Evolutionary conservation across 37 sponge, comb jelly and placozoan species (phyloP).

Genomic region (Sycon ciliatum): DNA sequence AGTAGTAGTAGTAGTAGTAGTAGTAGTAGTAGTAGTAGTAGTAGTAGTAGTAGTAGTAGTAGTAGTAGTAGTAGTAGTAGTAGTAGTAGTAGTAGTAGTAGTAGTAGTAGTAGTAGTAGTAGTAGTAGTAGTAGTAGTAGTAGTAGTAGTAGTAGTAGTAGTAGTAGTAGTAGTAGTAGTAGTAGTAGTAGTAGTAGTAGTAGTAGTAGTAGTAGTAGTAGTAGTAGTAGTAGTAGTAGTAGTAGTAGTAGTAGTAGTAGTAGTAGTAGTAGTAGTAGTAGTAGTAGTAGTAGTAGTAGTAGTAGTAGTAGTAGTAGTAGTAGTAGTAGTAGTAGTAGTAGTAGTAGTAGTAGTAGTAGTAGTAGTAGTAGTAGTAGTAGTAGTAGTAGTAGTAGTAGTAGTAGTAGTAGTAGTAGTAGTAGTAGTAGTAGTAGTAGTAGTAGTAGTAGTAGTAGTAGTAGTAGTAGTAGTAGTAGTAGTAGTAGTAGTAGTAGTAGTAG

Average conservation of each 20-base stretch:
- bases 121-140: conserved; percentile 8
- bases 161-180: conserved; percentile 8
- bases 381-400: conserved; percentile 6
- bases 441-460: conserved; percentile 6
- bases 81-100: conserved; percentile 6
- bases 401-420: conserved; percentile 8
- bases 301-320: conserved; percentile 8
- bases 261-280: conserved; percentile 6
- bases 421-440: conserved; percentile 8
- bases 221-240: conserved; percentile 8
- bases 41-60: conserved; percentile 8
- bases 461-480: conserved; percentile 8
- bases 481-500: conserved; percentile 8
- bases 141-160: conserved; percentile 6
- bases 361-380: conserved; percentile 8
- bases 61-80: conserved; percentile 8
- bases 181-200: conserved; percentile 8
- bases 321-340: conserved; percentile 6
- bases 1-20: conserved; percentile 8
- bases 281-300: conserved; percentile 8
- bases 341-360: conserved; percentile 8
- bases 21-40: conserved; percentile 6
- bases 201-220: conserved; percentile 6
- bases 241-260: conserved; percentile 8
- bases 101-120: conserved; percentile 8